Conservation (phyloP, 2,113 vertebrate genomes). For the Sinosuthora webbiana region DNA sequence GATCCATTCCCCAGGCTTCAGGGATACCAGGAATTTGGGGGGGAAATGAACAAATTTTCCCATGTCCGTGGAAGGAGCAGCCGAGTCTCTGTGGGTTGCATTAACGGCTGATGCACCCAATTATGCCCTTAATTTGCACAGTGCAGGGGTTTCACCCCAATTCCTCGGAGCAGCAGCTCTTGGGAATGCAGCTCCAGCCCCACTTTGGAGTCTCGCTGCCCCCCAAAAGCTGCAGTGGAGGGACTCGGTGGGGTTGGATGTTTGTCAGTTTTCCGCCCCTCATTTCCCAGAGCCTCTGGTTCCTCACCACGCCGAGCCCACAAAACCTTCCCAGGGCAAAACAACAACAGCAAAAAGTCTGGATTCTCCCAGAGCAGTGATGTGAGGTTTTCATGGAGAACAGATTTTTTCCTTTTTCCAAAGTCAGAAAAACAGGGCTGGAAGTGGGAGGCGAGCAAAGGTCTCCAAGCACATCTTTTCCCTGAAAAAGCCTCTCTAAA, state of each 20-base stretch:
- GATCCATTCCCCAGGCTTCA: neutral
- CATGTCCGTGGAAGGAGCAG: neutral
- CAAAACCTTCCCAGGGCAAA: neutral
- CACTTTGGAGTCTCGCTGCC: neutral
- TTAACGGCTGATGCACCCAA: neutral
- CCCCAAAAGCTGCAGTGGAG: neutral
- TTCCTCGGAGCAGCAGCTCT: neutral
- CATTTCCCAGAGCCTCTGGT: neutral
- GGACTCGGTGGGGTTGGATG: rapidly evolving
- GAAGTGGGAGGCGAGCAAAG: neutral
- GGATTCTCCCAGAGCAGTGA: neutral
- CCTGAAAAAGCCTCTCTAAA: neutral
- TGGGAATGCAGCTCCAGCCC: neutral
- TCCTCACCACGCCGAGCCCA: neutral
- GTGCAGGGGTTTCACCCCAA: neutral
- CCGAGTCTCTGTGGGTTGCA: neutral
- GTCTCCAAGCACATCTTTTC: neutral
- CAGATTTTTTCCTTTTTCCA: neutral
- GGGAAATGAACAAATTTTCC: neutral
- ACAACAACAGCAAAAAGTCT: neutral
- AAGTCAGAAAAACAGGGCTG: neutral
- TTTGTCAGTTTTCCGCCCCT: neutral
- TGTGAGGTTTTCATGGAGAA: neutral
- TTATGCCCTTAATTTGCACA: rapidly evolving
- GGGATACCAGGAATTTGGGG: neutral